Evolutionary conservation across 2,888 invertebrate genomes (phyloP).

Genomic region (Agapetus fuscipes): DNA sequence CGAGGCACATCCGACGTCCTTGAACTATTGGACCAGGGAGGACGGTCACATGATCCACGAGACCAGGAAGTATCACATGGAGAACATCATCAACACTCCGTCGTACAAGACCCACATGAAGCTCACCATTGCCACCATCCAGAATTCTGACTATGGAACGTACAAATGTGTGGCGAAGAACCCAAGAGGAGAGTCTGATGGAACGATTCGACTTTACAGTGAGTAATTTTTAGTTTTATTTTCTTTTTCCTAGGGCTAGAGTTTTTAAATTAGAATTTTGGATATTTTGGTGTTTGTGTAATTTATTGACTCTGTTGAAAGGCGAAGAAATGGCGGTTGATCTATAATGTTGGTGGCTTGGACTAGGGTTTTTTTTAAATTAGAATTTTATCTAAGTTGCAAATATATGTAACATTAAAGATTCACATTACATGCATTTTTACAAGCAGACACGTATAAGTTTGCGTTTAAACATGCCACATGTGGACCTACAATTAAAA

Average conservation of each 20-base stretch:
- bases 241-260: not conserved
- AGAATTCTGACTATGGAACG: constrained; percentile 72
- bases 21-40: constrained; percentile 85
- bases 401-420: too few relatives aligned
- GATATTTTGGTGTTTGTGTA: too few relatives aligned
- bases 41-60: constrained; percentile 86
- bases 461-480: too few relatives aligned
- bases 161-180: constrained; percentile 87
- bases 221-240: constrained; percentile 38
- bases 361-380: too few relatives aligned
- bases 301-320: too few relatives aligned
- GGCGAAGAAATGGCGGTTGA: too few relatives aligned
- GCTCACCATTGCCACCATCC: constrained; percentile 67
- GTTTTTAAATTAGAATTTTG: not conserved
- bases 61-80: constrained; percentile 69
- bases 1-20: constrained; percentile 83
- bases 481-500: too few relatives aligned
- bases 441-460: too few relatives aligned
- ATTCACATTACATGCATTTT: too few relatives aligned
- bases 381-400: too few relatives aligned
- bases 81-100: constrained; percentile 58
- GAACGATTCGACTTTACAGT: constrained; percentile 82
- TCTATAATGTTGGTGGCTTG: too few relatives aligned
- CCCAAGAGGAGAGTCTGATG: constrained; percentile 84
- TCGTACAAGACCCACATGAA: constrained; percentile 83